Evolutionary conservation across 2,888 invertebrate genomes (phyloP), one percentile per base, ranked within the genome.

Genomic region (Bhutanitis thaidina): DNA sequence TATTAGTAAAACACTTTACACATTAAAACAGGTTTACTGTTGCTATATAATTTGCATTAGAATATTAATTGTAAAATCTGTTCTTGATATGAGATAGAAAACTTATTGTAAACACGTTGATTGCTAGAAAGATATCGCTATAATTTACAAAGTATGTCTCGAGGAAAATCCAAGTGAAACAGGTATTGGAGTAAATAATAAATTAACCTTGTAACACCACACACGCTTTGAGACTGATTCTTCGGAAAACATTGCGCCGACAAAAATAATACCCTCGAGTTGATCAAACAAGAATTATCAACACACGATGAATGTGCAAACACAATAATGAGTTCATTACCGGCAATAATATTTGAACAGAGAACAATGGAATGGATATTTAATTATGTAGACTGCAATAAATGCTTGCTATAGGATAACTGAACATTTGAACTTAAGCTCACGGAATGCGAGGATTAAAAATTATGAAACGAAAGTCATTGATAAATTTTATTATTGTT

Each of bases 341-440:
- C 56, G 56, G 55, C 58, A 56, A 57, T 53, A 57, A 64, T 59
- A 60, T 64, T 62, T 56, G 50, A 49, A 46, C 52, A 53, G 57
- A 37, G 56, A 60, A 63, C 64, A 65, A 64, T 65, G 64, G 65
- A 61, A 62, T n/a, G n/a, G n/a, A n/a, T 60, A 62, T 62, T 62
- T 56, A 41, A 43, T 46, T 52, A 45, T 45, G 30, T 40, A 40
- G 10, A 44, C 39, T n/a, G n/a, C n/a, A n/a, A n/a, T n/a, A n/a
- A n/a, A n/a, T n/a, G n/a, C n/a, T n/a, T n/a, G n/a, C n/a, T n/a
- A n/a, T n/a, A n/a, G n/a, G n/a, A n/a, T n/a, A n/a, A n/a, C n/a
- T n/a, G n/a, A n/a, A n/a, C n/a, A n/a, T n/a, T n/a, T n/a, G n/a
- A n/a, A n/a, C n/a, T n/a, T n/a, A n/a, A n/a, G n/a, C n/a, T n/a